phyloP scores from a whole-genome alignment of 2,888 invertebrate species.

The Crossocerus cetratus region DNA sequence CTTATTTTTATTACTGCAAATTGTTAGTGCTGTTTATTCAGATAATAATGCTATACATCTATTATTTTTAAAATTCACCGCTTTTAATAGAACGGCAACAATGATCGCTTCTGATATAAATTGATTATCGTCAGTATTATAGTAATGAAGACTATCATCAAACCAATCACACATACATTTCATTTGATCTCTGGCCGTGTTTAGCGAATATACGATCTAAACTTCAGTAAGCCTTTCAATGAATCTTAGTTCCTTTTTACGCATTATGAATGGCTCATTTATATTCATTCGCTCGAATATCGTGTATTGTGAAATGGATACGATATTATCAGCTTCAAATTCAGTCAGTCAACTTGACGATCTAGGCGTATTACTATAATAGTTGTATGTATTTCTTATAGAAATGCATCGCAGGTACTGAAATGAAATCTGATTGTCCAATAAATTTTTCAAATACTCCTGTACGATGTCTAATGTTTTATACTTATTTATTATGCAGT shows the following conservation, averaged over 20 bases:
- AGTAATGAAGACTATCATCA: conserved; percentile 25
- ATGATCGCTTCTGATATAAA: conserved; percentile 38
- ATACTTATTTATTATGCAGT: conserved; percentile 41
- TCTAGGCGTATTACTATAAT: conserved; percentile 42
- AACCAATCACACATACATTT: conserved; percentile 25
- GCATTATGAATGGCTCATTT: conserved; percentile 20
- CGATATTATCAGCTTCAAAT: conserved; percentile 6
- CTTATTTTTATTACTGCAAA: conserved; percentile 41
- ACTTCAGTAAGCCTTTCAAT: too few relatives aligned
- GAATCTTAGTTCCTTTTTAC: conserved; percentile 7
- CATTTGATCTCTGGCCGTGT: too few relatives aligned
- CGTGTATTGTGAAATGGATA: conserved; percentile 8
- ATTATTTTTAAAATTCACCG: conserved; percentile 33
- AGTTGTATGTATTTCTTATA: conserved; percentile 42
- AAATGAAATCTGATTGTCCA: conserved; percentile 37
- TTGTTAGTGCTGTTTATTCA: conserved; percentile 38
- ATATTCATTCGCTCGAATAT: conserved; percentile 14
- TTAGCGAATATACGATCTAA: too few relatives aligned
- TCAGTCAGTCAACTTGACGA: conserved; percentile 38
- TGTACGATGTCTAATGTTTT: conserved; percentile 30
- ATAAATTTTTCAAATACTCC: conserved; percentile 45
- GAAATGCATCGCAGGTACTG: conserved; percentile 44
- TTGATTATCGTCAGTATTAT: conserved; percentile 49
- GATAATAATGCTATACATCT: conserved; percentile 33
- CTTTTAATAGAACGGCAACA: conserved; percentile 38